phyloP scores from a whole-genome alignment of 1,140 invertebrate species.

The Ceratina japonica region DNA sequence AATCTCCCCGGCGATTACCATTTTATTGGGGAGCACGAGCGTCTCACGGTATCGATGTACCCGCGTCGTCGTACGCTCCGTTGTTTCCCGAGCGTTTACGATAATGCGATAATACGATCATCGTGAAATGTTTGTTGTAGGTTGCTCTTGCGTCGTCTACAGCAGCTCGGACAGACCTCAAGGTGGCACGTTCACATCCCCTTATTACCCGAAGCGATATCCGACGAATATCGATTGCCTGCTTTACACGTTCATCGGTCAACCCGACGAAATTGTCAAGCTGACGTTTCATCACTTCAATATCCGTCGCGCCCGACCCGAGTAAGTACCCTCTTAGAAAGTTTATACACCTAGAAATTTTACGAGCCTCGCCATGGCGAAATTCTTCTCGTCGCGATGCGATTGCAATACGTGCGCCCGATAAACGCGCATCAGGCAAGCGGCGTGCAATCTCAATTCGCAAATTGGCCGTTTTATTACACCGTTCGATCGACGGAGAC shows the following conservation, averaged over 20 bases:
- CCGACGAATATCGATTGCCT: slow-evolving; percentile 88
- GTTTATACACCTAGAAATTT: background rate
- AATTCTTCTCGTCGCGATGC: background rate
- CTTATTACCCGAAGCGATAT: slow-evolving; percentile 89
- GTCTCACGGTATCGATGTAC: background rate
- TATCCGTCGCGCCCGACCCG: slow-evolving; percentile 82
- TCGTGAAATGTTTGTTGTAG: slow-evolving; percentile 78
- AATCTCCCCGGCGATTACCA: background rate
- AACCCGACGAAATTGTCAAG: slow-evolving; percentile 89
- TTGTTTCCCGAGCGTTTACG: background rate
- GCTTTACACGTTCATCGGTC: slow-evolving; percentile 91
- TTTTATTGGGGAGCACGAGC: slow-evolving; percentile 9
- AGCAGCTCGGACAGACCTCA: slow-evolving; percentile 89
- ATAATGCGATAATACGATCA: background rate
- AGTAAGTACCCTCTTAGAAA: slow-evolving; percentile 80
- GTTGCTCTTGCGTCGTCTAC: slow-evolving; percentile 90
- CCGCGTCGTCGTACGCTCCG: background rate
- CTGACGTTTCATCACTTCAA: slow-evolving; percentile 90
- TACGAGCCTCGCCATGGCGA: background rate
- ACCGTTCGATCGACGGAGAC: no score
- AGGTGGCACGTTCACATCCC: slow-evolving; percentile 89
- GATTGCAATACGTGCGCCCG: no score
- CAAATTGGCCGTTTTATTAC: no score
- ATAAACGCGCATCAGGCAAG: no score
- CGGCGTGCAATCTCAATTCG: no score